A percentile compares a stretch with the other conserved stretches of the same genome.
Evolutionary conservation across 2,888 invertebrate genomes (phyloP).

Genomic region (Campaea margaritaria): DNA sequence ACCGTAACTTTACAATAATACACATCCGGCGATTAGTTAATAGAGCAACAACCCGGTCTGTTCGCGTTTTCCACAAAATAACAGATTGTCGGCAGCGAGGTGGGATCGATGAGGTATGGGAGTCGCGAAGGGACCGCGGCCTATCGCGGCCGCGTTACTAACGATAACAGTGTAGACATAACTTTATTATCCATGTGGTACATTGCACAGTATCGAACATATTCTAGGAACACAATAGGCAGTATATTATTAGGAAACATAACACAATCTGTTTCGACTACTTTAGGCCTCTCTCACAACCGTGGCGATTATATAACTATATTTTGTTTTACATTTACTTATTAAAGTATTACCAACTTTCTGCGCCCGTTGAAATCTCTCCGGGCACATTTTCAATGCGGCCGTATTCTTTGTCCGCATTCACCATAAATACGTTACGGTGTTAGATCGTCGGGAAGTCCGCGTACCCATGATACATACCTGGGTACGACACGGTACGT

Average conservation of each 20-base stretch:
- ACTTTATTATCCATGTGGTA: constrained; percentile 54
- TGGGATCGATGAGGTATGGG: no score
- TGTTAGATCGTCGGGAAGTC: constrained; percentile 28
- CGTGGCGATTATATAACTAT: constrained; percentile 62
- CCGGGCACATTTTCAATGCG: constrained; percentile 41
- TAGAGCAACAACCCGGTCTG: constrained; percentile 5
- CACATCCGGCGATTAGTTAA: constrained; percentile 22
- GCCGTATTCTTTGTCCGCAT: constrained; percentile 11
- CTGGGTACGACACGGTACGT: constrained; percentile 39
- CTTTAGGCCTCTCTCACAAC: constrained; percentile 84
- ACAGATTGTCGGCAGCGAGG: constrained; percentile 3
- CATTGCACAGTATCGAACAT: constrained; percentile 68
- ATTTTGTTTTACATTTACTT: constrained; percentile 48
- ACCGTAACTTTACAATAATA: constrained; percentile 18
- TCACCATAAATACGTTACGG: constrained; percentile 32
- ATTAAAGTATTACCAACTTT: constrained; percentile 48
- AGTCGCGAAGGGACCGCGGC: no score
- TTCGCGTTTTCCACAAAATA: constrained; percentile 12
- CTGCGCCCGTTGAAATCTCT: constrained; percentile 42
- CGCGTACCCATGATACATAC: constrained; percentile 6
- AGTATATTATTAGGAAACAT: constrained; percentile 70
- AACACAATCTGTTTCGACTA: constrained; percentile 67
- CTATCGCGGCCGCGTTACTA: neutral
- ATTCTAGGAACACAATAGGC: constrained; percentile 81
- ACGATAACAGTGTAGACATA: constrained; percentile 63